Base-by-base conservation (phyloP, 2,113 vertebrate species). In the Kobus ellipsiprymnus region DNA sequence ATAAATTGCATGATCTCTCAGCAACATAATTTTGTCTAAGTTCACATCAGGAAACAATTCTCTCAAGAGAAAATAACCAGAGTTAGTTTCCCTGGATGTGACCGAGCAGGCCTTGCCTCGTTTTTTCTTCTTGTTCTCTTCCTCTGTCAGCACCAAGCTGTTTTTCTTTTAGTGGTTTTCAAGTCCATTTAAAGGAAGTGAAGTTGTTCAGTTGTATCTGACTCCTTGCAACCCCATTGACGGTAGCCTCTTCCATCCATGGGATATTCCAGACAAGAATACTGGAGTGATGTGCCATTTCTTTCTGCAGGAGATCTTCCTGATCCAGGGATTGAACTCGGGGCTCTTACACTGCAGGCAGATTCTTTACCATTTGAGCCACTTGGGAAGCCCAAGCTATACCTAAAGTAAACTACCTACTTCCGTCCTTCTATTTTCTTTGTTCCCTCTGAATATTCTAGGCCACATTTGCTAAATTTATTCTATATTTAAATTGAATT, bases 141-240 rank as follows among this genome's bases (percentile, higher is more conserved):
- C 8, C 44, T 94, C 1, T 48, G 54, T 23, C 16, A 15, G 21
- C 50, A 74, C 50, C 17, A 52, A 82, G 14, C 15, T 62, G 3
- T 95, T 96, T 89, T 60, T 57, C 55, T 81, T 50, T 97, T 44
- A 78, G 44, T 71, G 64, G n/a, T 13, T 94, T 90, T 92, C 77
- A 50, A 78, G 7, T 23, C 25, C 8, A 64, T 54, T 95, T 54
- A 80, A 71, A 40, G 67, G 23, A 71, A 71, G 19, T 71, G 67
- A 71, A 71, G 67, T 40, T 71, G n/a, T 19, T 40, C n/a, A 71
- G n/a, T 71, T 40, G 2, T 71, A 19, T 71, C 67, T 23, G 67
- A 71, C 19, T 71, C 67, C n/a, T 71, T 40, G 19, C 10, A 36
- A 13, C 10, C n/a, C 19, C 67, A 6, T 23, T 19, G 19, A 71